These are phyloP conservation scores for Falco novaeseelandiae DNA, from an alignment of 2,797 vertebrate genomes.

Conservation along the genomic window DNA sequence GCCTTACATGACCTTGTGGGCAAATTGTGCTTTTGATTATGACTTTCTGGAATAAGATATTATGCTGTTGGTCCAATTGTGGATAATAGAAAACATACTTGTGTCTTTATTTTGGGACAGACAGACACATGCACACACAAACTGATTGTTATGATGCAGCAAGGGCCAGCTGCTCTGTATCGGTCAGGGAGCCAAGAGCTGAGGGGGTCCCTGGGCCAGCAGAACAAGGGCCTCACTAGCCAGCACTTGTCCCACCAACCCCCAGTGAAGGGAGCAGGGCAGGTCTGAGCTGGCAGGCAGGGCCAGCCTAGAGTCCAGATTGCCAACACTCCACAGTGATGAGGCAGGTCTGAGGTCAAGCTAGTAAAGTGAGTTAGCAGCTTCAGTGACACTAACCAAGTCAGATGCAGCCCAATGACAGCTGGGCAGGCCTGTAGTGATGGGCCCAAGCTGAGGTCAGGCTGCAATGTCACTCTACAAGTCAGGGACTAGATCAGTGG, in stretches of 20 bases:
- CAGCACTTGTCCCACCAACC: neutral
- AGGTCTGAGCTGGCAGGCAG: neutral
- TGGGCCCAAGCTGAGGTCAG: neutral
- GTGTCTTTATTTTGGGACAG: neutral
- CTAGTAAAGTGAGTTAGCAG: neutral
- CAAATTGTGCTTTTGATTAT: neutral
- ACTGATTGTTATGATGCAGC: neutral
- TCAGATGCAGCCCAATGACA: neutral
- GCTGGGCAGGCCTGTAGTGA: neutral
- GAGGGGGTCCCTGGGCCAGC: neutral
- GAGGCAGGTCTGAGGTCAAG: neutral
- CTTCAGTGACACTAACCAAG: neutral
- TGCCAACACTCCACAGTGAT: fast-evolving
- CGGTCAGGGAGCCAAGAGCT: neutral
- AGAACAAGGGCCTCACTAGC: neutral
- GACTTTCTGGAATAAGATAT: neutral
- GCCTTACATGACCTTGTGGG: neutral
- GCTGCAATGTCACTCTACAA: neutral
- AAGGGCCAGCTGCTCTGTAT: neutral
- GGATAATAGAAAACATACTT: neutral
- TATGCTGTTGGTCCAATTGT: neutral
- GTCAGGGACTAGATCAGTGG: neutral
- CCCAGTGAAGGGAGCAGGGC: neutral
- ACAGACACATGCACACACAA: neutral
- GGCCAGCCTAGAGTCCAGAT: neutral